Conservation (phyloP, 2,113 vertebrate species). For the Cebus imitator region DNA sequence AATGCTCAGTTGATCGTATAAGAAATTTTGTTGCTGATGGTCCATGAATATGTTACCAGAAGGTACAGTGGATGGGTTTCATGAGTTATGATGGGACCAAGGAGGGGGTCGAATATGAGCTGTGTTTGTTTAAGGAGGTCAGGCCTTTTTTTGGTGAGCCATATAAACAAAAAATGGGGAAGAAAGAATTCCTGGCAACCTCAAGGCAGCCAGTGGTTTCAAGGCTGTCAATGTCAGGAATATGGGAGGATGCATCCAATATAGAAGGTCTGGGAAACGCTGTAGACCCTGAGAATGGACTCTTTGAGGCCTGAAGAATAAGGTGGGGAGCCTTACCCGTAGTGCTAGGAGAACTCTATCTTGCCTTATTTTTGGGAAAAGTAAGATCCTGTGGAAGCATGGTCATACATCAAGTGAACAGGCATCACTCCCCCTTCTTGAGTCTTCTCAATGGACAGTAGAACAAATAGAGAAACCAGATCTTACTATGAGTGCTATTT, state of each 20-base stretch:
- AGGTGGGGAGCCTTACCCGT: not conserved
- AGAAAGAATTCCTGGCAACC: not conserved
- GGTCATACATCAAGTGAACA: not conserved
- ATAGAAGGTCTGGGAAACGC: not conserved
- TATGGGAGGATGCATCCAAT: not conserved
- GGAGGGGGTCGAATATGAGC: not conserved
- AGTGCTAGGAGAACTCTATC: not conserved
- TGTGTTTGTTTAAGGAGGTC: not conserved
- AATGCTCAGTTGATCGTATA: not conserved
- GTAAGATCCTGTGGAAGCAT: not conserved
- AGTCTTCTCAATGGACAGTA: not conserved
- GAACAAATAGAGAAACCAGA: not conserved
- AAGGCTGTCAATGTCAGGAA: not conserved
- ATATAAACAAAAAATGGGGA: not conserved
- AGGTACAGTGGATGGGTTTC: not conserved
- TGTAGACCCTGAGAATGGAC: not conserved
- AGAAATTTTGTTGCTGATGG: not conserved
- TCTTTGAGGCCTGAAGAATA: not conserved
- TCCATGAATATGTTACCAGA: not conserved
- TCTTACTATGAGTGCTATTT: not conserved
- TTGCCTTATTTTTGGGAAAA: not conserved
- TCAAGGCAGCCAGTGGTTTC: not conserved
- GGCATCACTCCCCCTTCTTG: not conserved
- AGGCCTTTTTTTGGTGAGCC: not conserved
- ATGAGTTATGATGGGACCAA: not conserved